These are phyloP conservation scores for Leucopternis melanops DNA, from an alignment of 2,113 vertebrate genomes.

Conservation along the genomic window DNA sequence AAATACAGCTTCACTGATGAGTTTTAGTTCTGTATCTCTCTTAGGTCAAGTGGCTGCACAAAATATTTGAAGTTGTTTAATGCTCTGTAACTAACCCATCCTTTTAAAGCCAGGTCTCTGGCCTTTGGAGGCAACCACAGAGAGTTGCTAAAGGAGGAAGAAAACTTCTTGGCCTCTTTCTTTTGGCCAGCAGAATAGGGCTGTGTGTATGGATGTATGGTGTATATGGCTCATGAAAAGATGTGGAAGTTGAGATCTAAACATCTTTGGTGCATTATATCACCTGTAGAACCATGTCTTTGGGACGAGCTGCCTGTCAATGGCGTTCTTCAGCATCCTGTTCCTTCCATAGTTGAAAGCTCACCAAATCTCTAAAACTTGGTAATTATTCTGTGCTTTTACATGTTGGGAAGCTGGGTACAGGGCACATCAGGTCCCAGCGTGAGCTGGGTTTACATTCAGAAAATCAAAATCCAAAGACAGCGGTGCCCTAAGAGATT, in stretches of 20 bases:
- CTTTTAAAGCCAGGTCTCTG: not conserved
- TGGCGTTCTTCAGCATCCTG: not conserved
- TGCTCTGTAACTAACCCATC: not conserved
- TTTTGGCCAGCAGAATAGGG: not conserved
- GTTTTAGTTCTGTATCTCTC: not conserved
- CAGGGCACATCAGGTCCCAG: not conserved
- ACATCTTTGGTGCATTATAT: not conserved
- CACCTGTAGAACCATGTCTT: not conserved
- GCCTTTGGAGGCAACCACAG: not conserved
- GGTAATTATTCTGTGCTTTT: not conserved
- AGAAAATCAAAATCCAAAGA: not conserved
- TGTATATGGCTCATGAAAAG: not conserved
- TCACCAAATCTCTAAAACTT: not conserved
- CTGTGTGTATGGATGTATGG: not conserved
- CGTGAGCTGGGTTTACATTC: not conserved
- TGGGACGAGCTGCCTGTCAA: not conserved
- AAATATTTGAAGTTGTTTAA: not conserved
- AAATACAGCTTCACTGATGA: not conserved
- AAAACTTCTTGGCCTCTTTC: not conserved
- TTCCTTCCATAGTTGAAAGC: not conserved
- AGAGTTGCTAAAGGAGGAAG: not conserved
- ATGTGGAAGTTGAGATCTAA: not conserved
- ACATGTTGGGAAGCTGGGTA: not conserved
- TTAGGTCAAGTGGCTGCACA: not conserved
- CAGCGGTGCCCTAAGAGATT: not conserved